phyloP scores from a whole-genome alignment of 2,797 vertebrate species.

The Pelochelys cantorii region DNA sequence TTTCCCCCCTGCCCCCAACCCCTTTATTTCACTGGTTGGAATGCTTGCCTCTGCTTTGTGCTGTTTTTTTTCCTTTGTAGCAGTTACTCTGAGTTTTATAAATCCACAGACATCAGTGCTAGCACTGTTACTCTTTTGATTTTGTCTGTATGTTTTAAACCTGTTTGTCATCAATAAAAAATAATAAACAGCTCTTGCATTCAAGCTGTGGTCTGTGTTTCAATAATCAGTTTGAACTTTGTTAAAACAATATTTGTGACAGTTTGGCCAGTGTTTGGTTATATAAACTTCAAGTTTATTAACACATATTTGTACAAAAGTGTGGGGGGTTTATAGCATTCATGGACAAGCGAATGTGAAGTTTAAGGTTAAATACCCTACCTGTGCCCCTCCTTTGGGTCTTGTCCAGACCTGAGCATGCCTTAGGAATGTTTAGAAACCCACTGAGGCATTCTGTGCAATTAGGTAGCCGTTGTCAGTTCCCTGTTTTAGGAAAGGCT shows the following conservation, averaged over 20 bases:
- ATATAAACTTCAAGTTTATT: conserved; percentile 69
- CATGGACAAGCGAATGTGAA: neutral
- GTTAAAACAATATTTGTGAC: conserved; percentile 22
- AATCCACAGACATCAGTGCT: conserved; percentile 78
- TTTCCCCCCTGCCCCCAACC: conserved; percentile 23
- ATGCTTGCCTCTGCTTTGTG: conserved; percentile 81
- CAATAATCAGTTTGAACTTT: neutral
- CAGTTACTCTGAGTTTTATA: conserved; percentile 73
- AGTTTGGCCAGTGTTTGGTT: conserved; percentile 41
- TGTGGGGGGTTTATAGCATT: neutral
- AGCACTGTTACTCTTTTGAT: conserved; percentile 77
- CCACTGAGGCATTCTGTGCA: neutral
- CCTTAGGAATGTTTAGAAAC: neutral
- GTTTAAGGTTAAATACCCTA: neutral
- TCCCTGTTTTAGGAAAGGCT: fast-evolving
- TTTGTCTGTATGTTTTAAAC: conserved; percentile 86
- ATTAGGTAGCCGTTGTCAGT: neutral
- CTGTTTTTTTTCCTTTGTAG: conserved; percentile 78
- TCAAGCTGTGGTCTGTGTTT: conserved; percentile 43
- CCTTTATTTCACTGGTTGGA: conserved; percentile 73
- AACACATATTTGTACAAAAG: conserved; percentile 67
- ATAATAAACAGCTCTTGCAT: conserved; percentile 85
- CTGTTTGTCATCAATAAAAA: conserved; percentile 85
- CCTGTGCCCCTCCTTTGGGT: neutral
- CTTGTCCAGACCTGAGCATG: neutral